Conservation (phyloP, 2,113 vertebrate genomes). For the Typhlomys cinereus region DNA sequence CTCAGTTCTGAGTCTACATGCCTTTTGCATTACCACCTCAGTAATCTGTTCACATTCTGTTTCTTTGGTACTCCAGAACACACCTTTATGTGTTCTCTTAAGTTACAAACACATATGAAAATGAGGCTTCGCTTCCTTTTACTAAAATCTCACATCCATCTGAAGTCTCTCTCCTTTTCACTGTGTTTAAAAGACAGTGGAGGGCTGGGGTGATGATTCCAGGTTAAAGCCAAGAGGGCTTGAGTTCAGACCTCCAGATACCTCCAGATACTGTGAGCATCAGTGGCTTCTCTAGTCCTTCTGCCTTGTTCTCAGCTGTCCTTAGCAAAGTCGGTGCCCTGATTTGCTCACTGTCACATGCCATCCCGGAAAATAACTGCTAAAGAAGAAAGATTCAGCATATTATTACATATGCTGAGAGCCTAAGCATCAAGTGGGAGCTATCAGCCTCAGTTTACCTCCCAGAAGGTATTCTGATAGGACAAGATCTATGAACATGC, state of each 20-base stretch:
- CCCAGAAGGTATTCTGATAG: neutral
- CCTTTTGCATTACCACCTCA: neutral
- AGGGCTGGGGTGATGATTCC: no score
- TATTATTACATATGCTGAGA: neutral
- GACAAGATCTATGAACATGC: neutral
- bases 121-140: neutral
- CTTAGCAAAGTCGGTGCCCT: neutral
- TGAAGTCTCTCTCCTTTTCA: neutral
- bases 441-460: neutral
- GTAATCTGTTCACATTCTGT: neutral
- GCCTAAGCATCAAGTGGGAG: neutral
- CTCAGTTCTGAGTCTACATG: neutral
- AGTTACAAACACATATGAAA: neutral
- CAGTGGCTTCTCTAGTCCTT: no score
- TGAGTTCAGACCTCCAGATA: no score
- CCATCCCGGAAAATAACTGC: neutral
- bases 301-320: neutral
- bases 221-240: no score
- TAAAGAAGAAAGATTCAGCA: neutral
- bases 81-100: neutral
- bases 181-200: neutral
- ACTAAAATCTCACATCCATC: neutral
- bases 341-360: neutral
- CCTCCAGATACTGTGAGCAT: no score
- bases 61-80: neutral